Base-by-base conservation (phyloP, 2,113 vertebrate species). In the Leptobrachium leishanense region DNA sequence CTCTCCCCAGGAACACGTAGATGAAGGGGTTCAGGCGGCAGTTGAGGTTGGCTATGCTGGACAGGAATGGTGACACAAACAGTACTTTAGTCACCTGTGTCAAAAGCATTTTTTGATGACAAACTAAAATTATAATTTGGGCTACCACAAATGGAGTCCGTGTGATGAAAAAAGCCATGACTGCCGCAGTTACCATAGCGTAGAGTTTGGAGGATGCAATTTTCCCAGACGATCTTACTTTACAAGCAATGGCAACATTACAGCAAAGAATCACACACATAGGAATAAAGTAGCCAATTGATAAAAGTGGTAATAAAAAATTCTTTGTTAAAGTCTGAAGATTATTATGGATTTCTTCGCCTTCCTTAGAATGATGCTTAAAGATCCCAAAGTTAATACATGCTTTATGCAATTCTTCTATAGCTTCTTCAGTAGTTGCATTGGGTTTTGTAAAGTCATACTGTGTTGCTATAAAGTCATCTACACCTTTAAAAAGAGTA, bases 111-210 rank as follows among this genome's bases (percentile, higher is more conserved):
- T 10, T 65, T n/a, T 1, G 20, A 31, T 46, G 1, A 39, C 43
- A 43, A 31, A 64, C 59, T 15, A 66, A 46, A n/a, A 46, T 6
- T 3, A 43, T 66, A 10, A 75, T 53, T 5, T 40, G 15, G 6
- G 20, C 8, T 50, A 65, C n/a, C 40, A 75, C n/a, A 20, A 46
- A 8, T 1, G 73, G 73, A 8, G 73, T 75, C 73, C 43, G 20
- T 39, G 73, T 75, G 39, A 62, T 43, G 43, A 75, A 75, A 53
- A 64, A 75, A 6, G 46, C 63, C 59, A 75, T 44, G 44, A 75
- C 11, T 4, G 20, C 43, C 3, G 63, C n/a, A 31, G 64, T 20
- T 2, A 64, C 20, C 8, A 75, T 2, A 7, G 20, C 44, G 43
- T 75, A 75, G 20, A 75, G 44, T 50, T 44, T 75, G 43, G 73